phyloP scores from a whole-genome alignment of 2,797 vertebrate species.

The Ctenosaura bakeri region DNA sequence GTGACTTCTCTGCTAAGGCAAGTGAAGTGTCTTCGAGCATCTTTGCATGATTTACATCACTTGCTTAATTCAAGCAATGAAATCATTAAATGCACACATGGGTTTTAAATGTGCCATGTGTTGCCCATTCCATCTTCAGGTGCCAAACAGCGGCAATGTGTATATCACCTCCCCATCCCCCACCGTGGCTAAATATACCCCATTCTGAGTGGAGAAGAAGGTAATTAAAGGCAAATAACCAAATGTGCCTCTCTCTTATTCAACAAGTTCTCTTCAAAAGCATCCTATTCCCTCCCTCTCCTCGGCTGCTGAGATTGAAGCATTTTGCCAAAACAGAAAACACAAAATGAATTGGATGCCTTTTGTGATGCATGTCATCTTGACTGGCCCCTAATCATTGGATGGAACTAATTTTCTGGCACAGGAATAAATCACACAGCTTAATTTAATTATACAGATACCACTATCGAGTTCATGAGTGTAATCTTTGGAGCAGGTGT shows the following conservation, averaged over 20 bases:
- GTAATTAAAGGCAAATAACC: constrained; percentile 2
- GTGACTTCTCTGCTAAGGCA: constrained; percentile 77
- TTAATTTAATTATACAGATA: constrained; percentile 68
- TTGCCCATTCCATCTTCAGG: constrained; percentile 37
- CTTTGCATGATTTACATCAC: constrained; percentile 73
- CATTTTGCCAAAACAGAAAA: constrained; percentile 56
- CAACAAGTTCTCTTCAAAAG: constrained; percentile 29
- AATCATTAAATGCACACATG: constrained; percentile 67
- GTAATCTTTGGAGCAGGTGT: constrained; percentile 75
- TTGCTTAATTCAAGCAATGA: constrained; percentile 71
- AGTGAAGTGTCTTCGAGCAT: constrained; percentile 76
- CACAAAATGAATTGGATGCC: constrained; percentile 48
- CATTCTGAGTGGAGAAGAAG: constrained; percentile 25
- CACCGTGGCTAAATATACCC: not conserved
- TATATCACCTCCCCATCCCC: constrained; percentile 28
- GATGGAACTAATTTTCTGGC: constrained; percentile 49
- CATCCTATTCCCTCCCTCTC: constrained; percentile 20
- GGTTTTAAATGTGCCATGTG: constrained; percentile 63
- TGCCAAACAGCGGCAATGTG: constrained; percentile 48
- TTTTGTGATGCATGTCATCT: constrained; percentile 51
- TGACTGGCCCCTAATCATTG: constrained; percentile 57
- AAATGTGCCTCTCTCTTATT: constrained; percentile 3
- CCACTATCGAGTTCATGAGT: constrained; percentile 67
- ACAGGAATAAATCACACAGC: constrained; percentile 60
- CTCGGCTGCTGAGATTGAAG: constrained; percentile 17